Conservation (phyloP, 2,888 invertebrate species). For the Hermaeophaga mercurialis region DNA sequence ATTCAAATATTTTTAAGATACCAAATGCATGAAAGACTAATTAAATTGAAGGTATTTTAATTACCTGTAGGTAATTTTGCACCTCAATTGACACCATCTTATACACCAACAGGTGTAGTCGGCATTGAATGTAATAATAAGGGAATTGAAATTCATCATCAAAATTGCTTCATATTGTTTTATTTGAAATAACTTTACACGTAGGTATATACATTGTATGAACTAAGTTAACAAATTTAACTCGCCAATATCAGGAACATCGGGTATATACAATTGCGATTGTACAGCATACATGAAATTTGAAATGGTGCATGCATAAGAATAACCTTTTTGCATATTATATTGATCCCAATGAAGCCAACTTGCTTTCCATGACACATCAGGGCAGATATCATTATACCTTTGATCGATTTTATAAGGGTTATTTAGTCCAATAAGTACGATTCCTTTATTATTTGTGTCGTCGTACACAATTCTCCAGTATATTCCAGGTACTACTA, state of each 20-base stretch:
- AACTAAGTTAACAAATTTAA: conserved; percentile 43
- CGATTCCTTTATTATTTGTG: conserved; percentile 60
- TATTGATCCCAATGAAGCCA: conserved; percentile 65
- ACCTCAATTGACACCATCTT: no score
- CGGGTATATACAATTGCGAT: neutral
- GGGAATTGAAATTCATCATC: no score
- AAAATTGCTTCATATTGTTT: no score
- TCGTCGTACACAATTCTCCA: conserved; percentile 68
- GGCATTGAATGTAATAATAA: no score
- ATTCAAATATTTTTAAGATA: no score
- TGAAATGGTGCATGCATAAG: conserved; percentile 67
- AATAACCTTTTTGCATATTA: conserved; percentile 61
- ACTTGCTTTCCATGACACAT: conserved; percentile 63
- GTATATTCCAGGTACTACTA: conserved; percentile 63
- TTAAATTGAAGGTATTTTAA: no score
- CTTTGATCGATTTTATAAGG: conserved; percentile 53
- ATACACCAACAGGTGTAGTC: no score
- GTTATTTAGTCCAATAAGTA: conserved; percentile 68
- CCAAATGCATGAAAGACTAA: no score
- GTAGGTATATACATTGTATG: no score
- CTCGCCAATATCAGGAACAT: conserved; percentile 61
- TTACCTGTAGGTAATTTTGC: no score
- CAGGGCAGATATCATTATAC: conserved; percentile 49
- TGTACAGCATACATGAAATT: conserved; percentile 62
- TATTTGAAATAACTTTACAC: no score